Base-by-base conservation (phyloP, 2,797 vertebrate species). In the Taenioides sp. region DNA sequence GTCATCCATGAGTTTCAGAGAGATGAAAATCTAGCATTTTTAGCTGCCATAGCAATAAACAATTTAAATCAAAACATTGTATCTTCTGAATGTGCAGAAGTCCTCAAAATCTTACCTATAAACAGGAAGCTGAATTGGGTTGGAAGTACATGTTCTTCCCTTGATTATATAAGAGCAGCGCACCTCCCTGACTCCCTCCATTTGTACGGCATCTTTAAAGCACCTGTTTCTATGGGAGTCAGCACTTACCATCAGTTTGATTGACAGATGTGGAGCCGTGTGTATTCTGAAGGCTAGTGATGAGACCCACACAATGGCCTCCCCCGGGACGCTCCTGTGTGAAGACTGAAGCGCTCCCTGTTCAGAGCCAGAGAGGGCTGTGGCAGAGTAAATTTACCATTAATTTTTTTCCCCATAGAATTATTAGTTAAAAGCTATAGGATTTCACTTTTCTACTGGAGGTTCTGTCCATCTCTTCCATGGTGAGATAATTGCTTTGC, bases 191-290 rank as follows among this genome's bases (percentile, higher is more conserved):
- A 60, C 27, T 27, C 27, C 25, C 2, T 31, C 16, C 16, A 10
- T 63, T 59, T 58, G 55, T 58, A 67, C 40, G 31, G 57, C 47
- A 58, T 0, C 79, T 82, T 77, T 58, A 75, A 83, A 72, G 72
- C 40, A 58, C 72, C 62, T 61, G 65, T 76, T 71, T 75, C 67
- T 63, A 72, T 47, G 66, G 71, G 80, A 85, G 76, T 83, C 57
- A 72, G 73, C 72, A 74, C 81, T 76, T 82, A 85, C 84, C 84
- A 73, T 47, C 43, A 73, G 69, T 25, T 52, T 89, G 87, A 89
- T 85, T 89, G 86, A 73, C 89, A 90, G 84, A 68, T 60, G 64
- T 76, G 65, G 60, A 73, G 80, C 79, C 82, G 85, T 88, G 75
- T 85, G 88, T 20, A 31, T 88, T 70, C 77, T 71, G 70, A 47